These are phyloP conservation scores for Tamandua tetradactyla DNA, from an alignment of 2,797 vertebrate genomes.

Conservation along the genomic window DNA sequence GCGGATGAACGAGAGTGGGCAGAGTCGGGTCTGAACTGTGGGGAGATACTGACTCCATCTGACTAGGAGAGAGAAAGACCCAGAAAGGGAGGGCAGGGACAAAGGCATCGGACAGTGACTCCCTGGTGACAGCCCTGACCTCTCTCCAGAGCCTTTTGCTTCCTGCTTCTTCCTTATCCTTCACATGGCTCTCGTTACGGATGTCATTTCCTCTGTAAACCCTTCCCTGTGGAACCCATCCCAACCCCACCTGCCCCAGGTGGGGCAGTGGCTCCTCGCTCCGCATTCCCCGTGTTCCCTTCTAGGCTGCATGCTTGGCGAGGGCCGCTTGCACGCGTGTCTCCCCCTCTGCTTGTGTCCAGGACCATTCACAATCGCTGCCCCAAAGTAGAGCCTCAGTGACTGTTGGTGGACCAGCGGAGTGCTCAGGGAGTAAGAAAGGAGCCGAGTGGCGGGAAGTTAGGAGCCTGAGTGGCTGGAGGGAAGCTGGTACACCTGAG, in stretches of 20 bases:
- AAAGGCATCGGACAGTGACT: neutral
- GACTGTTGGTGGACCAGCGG: neutral
- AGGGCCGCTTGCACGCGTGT: too few relatives aligned
- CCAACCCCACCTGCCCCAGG: neutral
- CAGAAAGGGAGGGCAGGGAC: neutral
- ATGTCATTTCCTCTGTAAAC: neutral
- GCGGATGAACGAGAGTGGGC: neutral
- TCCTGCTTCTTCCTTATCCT: neutral
- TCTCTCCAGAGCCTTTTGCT: neutral
- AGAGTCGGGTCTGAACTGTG: neutral
- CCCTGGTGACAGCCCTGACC: neutral
- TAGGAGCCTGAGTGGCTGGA: neutral
- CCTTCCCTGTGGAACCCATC: neutral
- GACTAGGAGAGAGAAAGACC: neutral
- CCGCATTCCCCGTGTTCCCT: too few relatives aligned
- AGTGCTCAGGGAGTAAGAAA: neutral
- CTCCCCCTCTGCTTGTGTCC: too few relatives aligned
- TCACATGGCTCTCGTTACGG: neutral
- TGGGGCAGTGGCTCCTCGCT: neutral
- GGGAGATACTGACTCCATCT: rapidly evolving
- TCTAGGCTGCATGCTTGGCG: too few relatives aligned
- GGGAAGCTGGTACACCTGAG: neutral
- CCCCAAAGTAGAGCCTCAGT: neutral
- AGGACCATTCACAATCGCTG: too few relatives aligned
- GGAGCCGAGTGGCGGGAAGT: neutral